Evolutionary conservation across 1,140 invertebrate genomes (phyloP).

Genomic region (Drosophila tropicalis): DNA sequence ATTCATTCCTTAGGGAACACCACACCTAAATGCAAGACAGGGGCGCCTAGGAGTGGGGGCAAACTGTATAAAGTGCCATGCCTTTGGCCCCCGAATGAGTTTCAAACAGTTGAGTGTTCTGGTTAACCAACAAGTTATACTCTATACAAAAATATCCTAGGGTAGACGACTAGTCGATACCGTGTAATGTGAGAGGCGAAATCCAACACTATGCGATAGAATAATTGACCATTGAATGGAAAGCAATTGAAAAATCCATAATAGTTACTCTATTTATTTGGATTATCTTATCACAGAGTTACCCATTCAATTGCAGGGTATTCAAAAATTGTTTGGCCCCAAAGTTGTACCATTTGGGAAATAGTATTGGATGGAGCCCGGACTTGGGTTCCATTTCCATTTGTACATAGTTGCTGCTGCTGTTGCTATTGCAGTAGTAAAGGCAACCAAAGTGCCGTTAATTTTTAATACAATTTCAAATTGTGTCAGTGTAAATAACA

Average conservation of each 20-base stretch:
- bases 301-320: background rate
- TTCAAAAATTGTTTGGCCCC: slow-evolving; percentile 34
- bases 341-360: slow-evolving; percentile 29
- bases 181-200: background rate
- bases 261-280: too few species aligned
- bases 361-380: slow-evolving; percentile 31
- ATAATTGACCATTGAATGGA: too few species aligned
- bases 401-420: slow-evolving; percentile 36
- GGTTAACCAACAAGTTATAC: slow-evolving; percentile 56
- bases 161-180: background rate
- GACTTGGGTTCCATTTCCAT: slow-evolving; percentile 25
- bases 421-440: slow-evolving; percentile 44
- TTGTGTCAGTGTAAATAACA: slow-evolving; percentile 82
- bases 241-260: too few species aligned
- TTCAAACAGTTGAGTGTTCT: slow-evolving; percentile 60
- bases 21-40: slow-evolving; percentile 74
- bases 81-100: slow-evolving; percentile 38
- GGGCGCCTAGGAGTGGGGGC: slow-evolving; percentile 22
- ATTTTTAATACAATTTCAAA: slow-evolving; percentile 82
- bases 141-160: slow-evolving; percentile 15
- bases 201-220: background rate
- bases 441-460: slow-evolving; percentile 80
- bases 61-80: background rate
- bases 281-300: background rate
- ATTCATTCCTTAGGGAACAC: slow-evolving; percentile 42